A percentile compares a stretch with the other conserved stretches of the same genome.
Evolutionary conservation across 2,797 vertebrate genomes (phyloP).

Genomic region (Scolopax rusticola): DNA sequence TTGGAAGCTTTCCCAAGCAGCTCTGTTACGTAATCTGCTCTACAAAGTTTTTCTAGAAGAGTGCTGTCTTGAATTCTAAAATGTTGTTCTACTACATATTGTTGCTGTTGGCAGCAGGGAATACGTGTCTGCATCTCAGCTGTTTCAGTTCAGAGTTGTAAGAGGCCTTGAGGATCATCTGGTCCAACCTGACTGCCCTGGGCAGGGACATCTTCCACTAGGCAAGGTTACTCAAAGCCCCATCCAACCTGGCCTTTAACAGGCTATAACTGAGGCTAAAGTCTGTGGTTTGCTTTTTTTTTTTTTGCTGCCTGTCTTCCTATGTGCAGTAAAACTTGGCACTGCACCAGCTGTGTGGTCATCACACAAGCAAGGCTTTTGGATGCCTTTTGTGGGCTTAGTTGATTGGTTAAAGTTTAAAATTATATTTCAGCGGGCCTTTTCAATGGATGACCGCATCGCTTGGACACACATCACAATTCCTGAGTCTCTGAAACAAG

Average conservation of each 20-base stretch:
- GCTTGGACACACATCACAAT: constrained; percentile 97
- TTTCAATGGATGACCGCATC: constrained; percentile 98
- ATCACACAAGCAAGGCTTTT: neutral
- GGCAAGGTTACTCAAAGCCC: neutral
- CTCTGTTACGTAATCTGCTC: neutral
- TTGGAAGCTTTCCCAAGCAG: neutral
- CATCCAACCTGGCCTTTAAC: neutral
- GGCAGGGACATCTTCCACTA: neutral
- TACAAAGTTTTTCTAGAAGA: neutral
- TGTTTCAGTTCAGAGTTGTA: neutral
- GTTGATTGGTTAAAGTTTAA: neutral
- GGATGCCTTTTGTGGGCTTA: neutral
- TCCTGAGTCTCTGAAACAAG: constrained; percentile 90
- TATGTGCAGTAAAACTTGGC: neutral
- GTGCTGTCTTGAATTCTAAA: neutral
- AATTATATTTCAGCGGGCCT: constrained; percentile 85
- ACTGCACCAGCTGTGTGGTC: neutral
- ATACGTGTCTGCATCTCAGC: neutral
- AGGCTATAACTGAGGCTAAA: neutral
- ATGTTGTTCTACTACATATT: neutral
- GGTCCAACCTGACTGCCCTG: neutral
- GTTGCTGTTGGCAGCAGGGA: neutral
- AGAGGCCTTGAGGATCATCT: neutral
- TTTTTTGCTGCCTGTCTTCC: neutral
- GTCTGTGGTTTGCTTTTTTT: neutral